Conservation (phyloP, 2,113 vertebrate genomes). For the Bathybates hornii region DNA sequence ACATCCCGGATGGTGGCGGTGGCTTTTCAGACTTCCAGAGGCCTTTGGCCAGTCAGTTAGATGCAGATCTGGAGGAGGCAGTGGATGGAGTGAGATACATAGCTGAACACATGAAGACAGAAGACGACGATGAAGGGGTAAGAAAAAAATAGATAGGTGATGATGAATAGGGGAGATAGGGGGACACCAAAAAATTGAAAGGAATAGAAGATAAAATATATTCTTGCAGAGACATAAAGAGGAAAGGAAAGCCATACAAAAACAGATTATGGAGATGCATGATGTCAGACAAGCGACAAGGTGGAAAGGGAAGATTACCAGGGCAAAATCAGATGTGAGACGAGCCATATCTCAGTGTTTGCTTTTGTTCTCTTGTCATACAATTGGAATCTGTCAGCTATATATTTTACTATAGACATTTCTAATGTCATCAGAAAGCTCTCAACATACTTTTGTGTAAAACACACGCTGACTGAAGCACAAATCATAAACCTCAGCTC, state of each 20-base stretch:
- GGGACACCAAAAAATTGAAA: neutral
- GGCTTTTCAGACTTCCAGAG: conserved; percentile 53
- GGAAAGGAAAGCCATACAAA: neutral
- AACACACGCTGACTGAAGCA: neutral
- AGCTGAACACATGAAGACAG: conserved; percentile 74
- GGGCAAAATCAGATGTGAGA: neutral
- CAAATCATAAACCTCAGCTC: neutral
- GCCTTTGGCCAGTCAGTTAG: conserved; percentile 42
- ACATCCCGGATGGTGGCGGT: conserved; percentile 45
- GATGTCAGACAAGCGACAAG: neutral
- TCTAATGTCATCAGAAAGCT: neutral
- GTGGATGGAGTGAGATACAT: conserved; percentile 75
- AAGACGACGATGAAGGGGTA: conserved; percentile 76
- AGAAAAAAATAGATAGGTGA: neutral
- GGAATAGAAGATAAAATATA: neutral
- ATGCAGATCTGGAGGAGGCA: conserved; percentile 71
- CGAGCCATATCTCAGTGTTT: neutral
- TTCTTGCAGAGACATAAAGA: neutral
- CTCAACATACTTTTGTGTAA: neutral
- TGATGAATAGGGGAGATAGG: neutral
- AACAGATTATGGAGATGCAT: neutral
- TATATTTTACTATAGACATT: neutral
- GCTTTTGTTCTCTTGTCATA: neutral
- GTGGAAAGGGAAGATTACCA: neutral
- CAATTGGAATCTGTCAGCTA: neutral